Conservation (phyloP, 2,888 invertebrate genomes). For the Epinotia ramella region DNA sequence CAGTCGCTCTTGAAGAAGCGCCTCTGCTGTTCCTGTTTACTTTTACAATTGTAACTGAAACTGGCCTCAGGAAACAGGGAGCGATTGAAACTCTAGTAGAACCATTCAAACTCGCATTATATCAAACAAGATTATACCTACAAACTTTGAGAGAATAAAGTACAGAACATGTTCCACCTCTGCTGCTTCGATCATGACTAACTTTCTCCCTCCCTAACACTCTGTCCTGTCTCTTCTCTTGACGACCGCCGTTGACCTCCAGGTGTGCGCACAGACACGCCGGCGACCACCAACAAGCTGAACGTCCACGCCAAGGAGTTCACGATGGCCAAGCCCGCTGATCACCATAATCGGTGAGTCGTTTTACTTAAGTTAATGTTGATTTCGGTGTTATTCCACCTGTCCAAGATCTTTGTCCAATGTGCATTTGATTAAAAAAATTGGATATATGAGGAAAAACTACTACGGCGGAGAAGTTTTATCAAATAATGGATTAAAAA, state of each 20-base stretch:
- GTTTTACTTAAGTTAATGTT: constrained; percentile 7
- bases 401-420: no score
- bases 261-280: constrained; percentile 87
- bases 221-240: constrained; percentile 69
- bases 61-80: no score
- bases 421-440: no score
- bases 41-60: no score
- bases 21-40: no score
- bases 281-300: constrained; percentile 85
- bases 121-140: no score
- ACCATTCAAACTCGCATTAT: no score
- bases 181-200: constrained; percentile 5
- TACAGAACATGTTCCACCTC: constrained; percentile 2
- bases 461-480: no score
- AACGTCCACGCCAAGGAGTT: constrained; percentile 97
- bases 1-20: no score
- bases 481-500: no score
- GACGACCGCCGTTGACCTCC: constrained; percentile 79
- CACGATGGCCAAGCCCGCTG: constrained; percentile 90
- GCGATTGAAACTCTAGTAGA: no score
- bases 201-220: constrained; percentile 47
- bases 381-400: not conserved
- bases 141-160: not conserved
- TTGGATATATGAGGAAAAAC: no score
- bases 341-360: constrained; percentile 80